Evolutionary conservation across 2,797 vertebrate species (phyloP), one percentile per base, ranked within the genome.

Genomic region (Amphiprion clarkii): DNA sequence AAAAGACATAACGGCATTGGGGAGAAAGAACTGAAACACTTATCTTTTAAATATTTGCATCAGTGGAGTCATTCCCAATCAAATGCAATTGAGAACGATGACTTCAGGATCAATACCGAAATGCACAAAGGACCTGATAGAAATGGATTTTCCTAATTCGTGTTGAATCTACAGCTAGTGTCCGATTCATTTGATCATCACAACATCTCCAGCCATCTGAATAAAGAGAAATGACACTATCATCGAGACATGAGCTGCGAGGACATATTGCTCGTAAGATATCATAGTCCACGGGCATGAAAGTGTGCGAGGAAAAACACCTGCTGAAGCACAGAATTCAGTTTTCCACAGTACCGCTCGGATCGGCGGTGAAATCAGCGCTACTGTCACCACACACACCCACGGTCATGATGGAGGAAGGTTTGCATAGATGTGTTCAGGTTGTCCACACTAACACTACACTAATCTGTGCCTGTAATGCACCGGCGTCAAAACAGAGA

Each of bases 361-460:
- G 21, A 57, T 40, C 29, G n/a, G 54, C 42, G 25, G 25, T 54
- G 27, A 72, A 51, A 52, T 76, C 83, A 74, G 80, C 63, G 81
- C 82, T 81, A 68, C 72, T 12, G 60, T 66, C 61, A 4, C 58
- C 56, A 61, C 78, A 6, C 67, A 19, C 71, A 29, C 23, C 57
- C 82, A 82, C 75, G 75, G 86, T 71, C 79, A 29, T 0, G 58
- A 60, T 61, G 75, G 74, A 84, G 79, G 77, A 78, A 66, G 60
- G 74, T 86, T 94, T 94, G 93, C 93, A 94, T 94, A 94, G 93
- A 93, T 74, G 84, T 64, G 89, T 86, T 83, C 64, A 78, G 68
- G 68, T 72, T 46, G 54, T 73, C 76, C 57, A 80, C 77, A 46
- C 67, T 49, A 67, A 85, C 75, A 53, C 69, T 55, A 85, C 74